Conservation (phyloP, 2,797 vertebrate genomes). For the Nasua narica region DNA sequence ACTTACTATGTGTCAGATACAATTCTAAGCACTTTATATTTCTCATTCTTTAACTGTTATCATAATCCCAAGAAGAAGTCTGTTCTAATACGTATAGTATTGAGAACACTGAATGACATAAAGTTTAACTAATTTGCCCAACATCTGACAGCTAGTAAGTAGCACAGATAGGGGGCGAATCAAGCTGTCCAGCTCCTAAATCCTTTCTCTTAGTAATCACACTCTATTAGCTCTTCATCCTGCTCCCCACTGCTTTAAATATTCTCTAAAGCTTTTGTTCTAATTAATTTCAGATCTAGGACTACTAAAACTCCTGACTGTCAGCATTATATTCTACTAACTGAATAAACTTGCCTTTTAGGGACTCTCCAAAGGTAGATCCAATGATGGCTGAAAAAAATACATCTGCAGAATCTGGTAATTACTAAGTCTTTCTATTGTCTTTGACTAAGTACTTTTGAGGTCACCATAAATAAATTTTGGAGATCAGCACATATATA, state of each 20-base stretch:
- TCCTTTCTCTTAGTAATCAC: not conserved
- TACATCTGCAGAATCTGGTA: not conserved
- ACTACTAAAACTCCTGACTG: not conserved
- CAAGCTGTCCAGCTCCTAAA: not conserved
- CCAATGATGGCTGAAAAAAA: not conserved
- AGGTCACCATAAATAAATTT: constrained; percentile 54
- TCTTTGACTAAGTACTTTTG: constrained; percentile 50
- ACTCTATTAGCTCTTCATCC: not conserved
- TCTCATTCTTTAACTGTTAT: not conserved
- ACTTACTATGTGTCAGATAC: not conserved
- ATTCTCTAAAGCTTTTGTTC: not conserved
- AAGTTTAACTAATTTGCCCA: not conserved
- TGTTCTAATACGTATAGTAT: not conserved
- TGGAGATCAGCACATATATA: constrained; percentile 71
- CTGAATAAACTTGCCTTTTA: not conserved
- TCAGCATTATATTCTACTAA: not conserved
- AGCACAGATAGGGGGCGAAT: not conserved
- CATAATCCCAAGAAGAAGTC: not conserved
- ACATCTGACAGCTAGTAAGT: not conserved
- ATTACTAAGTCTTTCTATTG: constrained; percentile 52
- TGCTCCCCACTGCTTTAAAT: not conserved
- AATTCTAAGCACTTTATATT: not conserved
- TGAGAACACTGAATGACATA: not conserved
- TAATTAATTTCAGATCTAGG: not conserved
- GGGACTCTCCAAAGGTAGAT: not conserved